Evolutionary conservation across 2,888 invertebrate genomes (phyloP).

Genomic region (Empis stercorea): DNA sequence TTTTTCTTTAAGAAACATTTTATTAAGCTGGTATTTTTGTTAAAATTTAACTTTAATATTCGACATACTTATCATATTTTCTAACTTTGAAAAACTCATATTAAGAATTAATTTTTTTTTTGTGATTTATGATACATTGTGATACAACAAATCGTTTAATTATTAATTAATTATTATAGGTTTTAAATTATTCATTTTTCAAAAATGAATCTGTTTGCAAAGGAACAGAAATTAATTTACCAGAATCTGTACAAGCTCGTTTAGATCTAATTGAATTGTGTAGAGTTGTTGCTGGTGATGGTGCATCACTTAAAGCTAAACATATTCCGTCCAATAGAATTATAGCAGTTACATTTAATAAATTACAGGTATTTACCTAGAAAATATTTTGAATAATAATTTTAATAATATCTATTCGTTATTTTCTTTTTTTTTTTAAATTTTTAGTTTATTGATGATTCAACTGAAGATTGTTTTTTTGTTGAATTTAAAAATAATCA

Average conservation of each 20-base stretch:
- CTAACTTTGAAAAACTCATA: no score
- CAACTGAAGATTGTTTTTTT: slow-evolving; percentile 25
- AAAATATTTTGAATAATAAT: not conserved
- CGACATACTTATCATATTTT: no score
- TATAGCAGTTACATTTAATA: slow-evolving; percentile 51
- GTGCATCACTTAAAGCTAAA: slow-evolving; percentile 49
- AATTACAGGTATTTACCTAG: slow-evolving; percentile 43
- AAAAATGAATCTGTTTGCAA: slow-evolving; percentile 45
- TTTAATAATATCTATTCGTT: no score
- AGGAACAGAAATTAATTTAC: slow-evolving; percentile 43
- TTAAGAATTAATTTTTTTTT: no score
- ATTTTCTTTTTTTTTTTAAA: not conserved
- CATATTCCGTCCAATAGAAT: slow-evolving; percentile 42
- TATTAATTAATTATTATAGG: slow-evolving; percentile 21
- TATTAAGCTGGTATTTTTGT: no score
- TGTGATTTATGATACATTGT: no score
- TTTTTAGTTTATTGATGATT: slow-evolving; percentile 20
- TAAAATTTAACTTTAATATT: no score
- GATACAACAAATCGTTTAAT: slow-evolving; percentile 14
- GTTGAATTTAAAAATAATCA: slow-evolving; percentile 29
- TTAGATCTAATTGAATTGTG: slow-evolving; percentile 49
- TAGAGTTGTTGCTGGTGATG: slow-evolving; percentile 46
- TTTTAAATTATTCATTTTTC: slow-evolving; percentile 40
- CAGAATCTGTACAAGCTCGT: slow-evolving; percentile 40
- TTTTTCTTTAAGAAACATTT: no score